Evolutionary conservation across 2,797 vertebrate genomes (phyloP).

Genomic region (Aldrovandia affinis): DNA sequence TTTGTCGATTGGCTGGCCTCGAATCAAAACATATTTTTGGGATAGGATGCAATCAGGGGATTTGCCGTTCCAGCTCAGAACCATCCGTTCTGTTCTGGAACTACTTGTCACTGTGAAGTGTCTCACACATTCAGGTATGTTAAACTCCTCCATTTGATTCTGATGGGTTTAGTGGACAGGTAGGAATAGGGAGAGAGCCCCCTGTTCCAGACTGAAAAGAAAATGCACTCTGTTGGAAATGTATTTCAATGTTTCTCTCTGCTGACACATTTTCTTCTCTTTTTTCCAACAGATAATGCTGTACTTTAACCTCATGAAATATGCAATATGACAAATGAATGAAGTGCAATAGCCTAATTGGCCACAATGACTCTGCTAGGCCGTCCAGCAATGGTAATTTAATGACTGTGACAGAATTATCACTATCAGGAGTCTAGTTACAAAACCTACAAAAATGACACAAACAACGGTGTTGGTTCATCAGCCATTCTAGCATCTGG

Average conservation of each 20-base stretch:
- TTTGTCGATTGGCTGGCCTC: background rate
- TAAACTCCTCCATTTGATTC: background rate
- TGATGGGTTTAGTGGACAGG: background rate
- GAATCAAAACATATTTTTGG: background rate
- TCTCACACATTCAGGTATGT: background rate
- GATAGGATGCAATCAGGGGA: background rate
- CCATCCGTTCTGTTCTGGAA: background rate
- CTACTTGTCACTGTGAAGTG: background rate
- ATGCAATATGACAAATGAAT: constrained; percentile 18
- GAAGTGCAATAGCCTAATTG: constrained; percentile 24
- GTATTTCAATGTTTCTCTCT: background rate
- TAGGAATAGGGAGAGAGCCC: background rate
- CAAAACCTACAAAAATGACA: background rate
- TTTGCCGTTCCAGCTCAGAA: background rate
- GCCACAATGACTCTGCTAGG: background rate
- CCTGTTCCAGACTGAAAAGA: background rate
- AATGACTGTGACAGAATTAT: background rate
- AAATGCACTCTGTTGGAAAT: background rate
- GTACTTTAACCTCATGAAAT: constrained; percentile 29
- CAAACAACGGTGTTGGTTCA: background rate
- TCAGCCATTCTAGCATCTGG: background rate
- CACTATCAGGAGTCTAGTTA: background rate
- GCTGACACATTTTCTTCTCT: background rate
- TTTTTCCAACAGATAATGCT: background rate
- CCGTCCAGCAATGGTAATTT: background rate